Conservation (phyloP, 2,797 vertebrate genomes). For the Botia almorhae region DNA sequence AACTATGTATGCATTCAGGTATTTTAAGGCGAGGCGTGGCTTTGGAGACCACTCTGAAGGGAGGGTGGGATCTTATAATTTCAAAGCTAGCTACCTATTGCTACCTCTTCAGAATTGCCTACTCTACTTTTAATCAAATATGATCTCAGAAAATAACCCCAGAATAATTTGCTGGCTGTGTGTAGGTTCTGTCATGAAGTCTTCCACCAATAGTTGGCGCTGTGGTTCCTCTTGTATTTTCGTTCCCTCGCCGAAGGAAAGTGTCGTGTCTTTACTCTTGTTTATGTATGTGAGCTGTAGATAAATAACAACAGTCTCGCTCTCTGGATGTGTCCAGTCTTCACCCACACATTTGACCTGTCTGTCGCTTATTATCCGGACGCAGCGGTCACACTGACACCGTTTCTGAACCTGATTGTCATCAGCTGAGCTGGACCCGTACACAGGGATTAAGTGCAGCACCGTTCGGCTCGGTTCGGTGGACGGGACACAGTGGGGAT, state of each 20-base stretch:
- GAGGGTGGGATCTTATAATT: no score
- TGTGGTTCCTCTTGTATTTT: not conserved
- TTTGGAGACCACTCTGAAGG: no score
- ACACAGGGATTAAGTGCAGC: slow-evolving; percentile 9
- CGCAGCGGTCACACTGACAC: not conserved
- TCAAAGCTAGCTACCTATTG: no score
- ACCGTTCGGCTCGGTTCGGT: slow-evolving; percentile 40
- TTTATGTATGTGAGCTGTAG: slow-evolving; percentile 36
- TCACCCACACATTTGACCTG: slow-evolving; percentile 23
- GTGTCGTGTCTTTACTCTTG: slow-evolving; percentile 39
- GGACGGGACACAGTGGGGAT: slow-evolving; percentile 38
- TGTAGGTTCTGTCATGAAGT: not conserved
- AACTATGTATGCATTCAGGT: no score
- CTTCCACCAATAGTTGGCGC: slow-evolving; percentile 28
- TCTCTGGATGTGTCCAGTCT: slow-evolving; percentile 51
- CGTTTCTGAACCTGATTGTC: not conserved
- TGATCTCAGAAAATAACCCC: no score
- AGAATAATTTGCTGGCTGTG: no score
- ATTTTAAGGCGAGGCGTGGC: no score
- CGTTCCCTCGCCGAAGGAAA: slow-evolving; percentile 14
- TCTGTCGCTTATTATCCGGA: slow-evolving; percentile 6
- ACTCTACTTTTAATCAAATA: no score
- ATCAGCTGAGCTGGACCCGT: slow-evolving; percentile 34
- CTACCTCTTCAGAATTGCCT: no score
- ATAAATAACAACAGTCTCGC: slow-evolving; percentile 64